Conservation (phyloP, 2,113 vertebrate genomes). For the Astatoreochromis straeleni region DNA sequence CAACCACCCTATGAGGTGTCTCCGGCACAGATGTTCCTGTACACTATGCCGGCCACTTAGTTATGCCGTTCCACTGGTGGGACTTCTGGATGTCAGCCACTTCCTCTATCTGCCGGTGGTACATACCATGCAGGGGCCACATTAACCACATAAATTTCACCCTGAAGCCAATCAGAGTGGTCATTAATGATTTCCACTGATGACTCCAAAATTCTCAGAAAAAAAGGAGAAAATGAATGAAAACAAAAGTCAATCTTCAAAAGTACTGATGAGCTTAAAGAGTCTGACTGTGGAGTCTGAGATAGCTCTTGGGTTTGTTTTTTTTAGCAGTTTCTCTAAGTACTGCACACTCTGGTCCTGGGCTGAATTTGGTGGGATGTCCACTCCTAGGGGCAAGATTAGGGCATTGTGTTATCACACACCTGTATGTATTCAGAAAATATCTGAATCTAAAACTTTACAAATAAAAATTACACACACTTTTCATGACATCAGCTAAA, state of each 20-base stretch:
- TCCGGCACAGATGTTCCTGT: background rate
- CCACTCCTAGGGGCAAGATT: background rate
- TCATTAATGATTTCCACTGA: constrained; percentile 36
- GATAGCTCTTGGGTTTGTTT: background rate
- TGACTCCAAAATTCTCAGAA: background rate
- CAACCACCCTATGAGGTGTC: background rate
- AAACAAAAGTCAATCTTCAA: background rate
- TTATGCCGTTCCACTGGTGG: background rate
- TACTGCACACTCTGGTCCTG: background rate
- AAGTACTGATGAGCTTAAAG: background rate
- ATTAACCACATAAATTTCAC: constrained; percentile 23
- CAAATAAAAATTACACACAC: background rate
- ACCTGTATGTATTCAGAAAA: background rate
- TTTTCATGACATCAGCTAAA: background rate
- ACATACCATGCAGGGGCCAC: background rate
- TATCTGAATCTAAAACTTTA: background rate
- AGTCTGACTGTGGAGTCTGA: background rate
- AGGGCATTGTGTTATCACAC: background rate
- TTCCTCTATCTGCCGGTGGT: background rate
- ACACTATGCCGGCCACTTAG: background rate
- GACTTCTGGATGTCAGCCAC: background rate
- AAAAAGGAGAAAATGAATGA: background rate
- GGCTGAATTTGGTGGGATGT: background rate
- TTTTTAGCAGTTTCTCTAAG: background rate
- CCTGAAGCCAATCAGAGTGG: constrained; percentile 25